Percentiles rank a stretch among this genome's conserved stretches.
phyloP scores from a whole-genome alignment of 1,140 invertebrate species.

The Drosophila willistoni region DNA sequence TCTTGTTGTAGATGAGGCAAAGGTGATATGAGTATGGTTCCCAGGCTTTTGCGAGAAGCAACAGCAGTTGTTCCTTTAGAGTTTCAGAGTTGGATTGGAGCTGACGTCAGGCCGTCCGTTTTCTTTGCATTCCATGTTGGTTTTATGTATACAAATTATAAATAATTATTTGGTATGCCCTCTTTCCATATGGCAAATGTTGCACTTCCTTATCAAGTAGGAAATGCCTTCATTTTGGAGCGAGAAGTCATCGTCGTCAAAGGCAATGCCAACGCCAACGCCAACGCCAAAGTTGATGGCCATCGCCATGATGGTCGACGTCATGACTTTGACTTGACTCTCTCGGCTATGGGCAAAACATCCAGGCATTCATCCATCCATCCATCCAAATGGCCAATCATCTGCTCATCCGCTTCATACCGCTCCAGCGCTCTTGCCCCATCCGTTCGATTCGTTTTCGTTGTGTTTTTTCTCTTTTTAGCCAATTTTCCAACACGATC shows the following conservation, averaged over 20 bases:
- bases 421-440: conserved; percentile 1
- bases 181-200: conserved; percentile 21
- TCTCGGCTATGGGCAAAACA: background rate
- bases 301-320: conserved; percentile 42
- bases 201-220: conserved; percentile 36
- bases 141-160: conserved; percentile 64
- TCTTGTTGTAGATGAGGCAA: conserved; percentile 63
- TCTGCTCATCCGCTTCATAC: conserved; percentile 37
- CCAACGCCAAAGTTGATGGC: conserved; percentile 13
- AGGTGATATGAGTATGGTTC: conserved; percentile 80
- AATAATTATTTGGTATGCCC: conserved; percentile 69
- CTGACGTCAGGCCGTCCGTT: background rate
- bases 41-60: conserved; percentile 52
- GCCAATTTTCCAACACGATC: conserved; percentile 77
- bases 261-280: conserved; percentile 12
- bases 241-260: conserved; percentile 8
- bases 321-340: conserved; percentile 38
- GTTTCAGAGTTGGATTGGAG: background rate
- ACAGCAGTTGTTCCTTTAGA: conserved; percentile 25
- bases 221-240: conserved; percentile 28
- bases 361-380: conserved; percentile 29
- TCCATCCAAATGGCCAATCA: conserved; percentile 64
- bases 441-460: conserved; percentile 1
- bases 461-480: background rate
- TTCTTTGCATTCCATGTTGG: conserved; percentile 13